Evolutionary conservation across 1,140 invertebrate species (phyloP), one percentile per base, ranked within the genome.

Genomic region (Orchestia grillus): DNA sequence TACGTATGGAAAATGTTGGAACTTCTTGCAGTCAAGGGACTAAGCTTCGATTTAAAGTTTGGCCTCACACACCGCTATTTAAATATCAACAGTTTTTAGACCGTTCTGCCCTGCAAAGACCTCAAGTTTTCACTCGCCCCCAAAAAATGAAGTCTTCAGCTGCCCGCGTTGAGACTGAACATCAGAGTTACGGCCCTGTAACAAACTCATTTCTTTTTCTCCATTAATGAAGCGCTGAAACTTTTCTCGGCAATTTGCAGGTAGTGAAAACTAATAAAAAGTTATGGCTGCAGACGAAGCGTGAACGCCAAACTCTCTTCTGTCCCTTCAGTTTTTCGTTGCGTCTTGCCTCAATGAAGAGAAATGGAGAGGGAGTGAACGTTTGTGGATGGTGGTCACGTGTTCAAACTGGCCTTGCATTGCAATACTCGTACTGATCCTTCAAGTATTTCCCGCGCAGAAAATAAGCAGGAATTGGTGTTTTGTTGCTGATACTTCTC

Each of bases 191-290:
- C 43, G 43, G 41, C 88, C 41, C 36, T 90, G 41, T 44, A 90
- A 90, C 88, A 90, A 90, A 90, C 88, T 90, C n/a, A 77, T 77
- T 90, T 42, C 15, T 90, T 90, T 90, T 87, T 90, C 11, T 41
- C 43, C 88, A 90, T 90, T 90, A 90, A 90, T 90, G 88, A 41
- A 90, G 88, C 43, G 88, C 42, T 41, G 36, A 90, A 90, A 90
- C 88, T 90, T 90, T 90, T 90, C 41, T 44, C 88, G 88, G 88
- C 88, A 90, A 90, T 90, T 90, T 90, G 88, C 88, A 90, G 43
- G 88, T 44, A 90, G 88, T 90, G 88, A 90, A 90, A 90, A 90
- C 88, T 90, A 90, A 90, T 90, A 90, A 42, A 90, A 90, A 90
- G 88, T 90, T 90, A 90, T 41, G 88, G 88, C 88, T 42, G 11